These are phyloP conservation scores for Alaudala cheleensis DNA, from an alignment of 2,113 vertebrate genomes.

Conservation along the genomic window DNA sequence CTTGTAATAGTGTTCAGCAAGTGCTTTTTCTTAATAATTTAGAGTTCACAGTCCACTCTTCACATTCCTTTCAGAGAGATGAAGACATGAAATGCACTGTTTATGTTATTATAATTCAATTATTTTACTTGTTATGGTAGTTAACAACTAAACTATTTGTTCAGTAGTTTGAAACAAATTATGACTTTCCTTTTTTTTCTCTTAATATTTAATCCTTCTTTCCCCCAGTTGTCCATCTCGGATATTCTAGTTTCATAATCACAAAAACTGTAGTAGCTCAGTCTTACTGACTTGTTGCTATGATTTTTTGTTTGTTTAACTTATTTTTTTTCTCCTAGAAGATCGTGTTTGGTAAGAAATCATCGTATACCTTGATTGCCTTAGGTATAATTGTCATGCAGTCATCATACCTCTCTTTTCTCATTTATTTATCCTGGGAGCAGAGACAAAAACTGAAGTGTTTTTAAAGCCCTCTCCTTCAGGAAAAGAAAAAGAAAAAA, in stretches of 20 bases:
- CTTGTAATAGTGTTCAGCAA: neutral
- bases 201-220: neutral
- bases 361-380: neutral
- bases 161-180: neutral
- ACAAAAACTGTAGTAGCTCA: neutral
- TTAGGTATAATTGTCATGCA: neutral
- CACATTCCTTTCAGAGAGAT: neutral
- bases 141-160: neutral
- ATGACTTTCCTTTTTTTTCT: neutral
- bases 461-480: neutral
- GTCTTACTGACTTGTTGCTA: neutral
- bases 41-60: neutral
- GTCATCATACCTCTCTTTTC: neutral
- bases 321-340: neutral
- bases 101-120: neutral
- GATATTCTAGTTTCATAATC: neutral
- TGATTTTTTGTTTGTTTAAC: neutral
- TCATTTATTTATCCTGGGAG: neutral
- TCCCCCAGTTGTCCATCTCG: neutral
- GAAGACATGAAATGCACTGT: neutral
- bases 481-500: neutral
- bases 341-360: neutral
- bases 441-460: neutral
- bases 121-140: neutral
- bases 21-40: neutral